phyloP scores from a whole-genome alignment of 2,888 invertebrate species.

The Metellina segmentata region DNA sequence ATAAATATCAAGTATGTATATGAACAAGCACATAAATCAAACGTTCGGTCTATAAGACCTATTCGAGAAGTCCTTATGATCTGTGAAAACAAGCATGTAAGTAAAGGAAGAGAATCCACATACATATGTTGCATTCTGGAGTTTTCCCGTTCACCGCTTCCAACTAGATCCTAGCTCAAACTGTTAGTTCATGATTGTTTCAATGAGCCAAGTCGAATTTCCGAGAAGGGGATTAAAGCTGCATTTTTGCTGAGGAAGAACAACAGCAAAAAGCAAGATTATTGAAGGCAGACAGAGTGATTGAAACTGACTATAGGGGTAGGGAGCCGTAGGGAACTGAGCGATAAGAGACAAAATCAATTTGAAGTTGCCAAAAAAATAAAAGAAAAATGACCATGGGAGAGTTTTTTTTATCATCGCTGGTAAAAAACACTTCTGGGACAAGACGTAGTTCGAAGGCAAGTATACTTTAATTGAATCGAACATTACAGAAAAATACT shows the following conservation, averaged over 20 bases:
- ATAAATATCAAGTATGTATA: too few relatives aligned
- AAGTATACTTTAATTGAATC: constrained; percentile 50
- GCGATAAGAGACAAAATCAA: constrained; percentile 45
- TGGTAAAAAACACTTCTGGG: constrained; percentile 22
- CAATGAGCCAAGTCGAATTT: background rate
- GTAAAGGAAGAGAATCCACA: too few relatives aligned
- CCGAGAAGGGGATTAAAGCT: constrained; percentile 17
- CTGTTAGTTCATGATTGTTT: background rate
- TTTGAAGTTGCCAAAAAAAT: constrained; percentile 28
- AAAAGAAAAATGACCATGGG: constrained; percentile 38
- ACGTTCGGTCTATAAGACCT: too few relatives aligned
- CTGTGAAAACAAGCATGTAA: too few relatives aligned
- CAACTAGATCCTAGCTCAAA: background rate
- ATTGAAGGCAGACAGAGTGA: constrained; percentile 39
- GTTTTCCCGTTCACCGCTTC: too few relatives aligned
- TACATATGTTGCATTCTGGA: too few relatives aligned
- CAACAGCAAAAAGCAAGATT: constrained; percentile 28
- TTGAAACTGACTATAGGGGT: constrained; percentile 27
- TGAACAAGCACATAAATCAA: too few relatives aligned
- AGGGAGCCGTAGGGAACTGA: constrained; percentile 25
- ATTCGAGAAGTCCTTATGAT: too few relatives aligned
- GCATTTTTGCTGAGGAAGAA: constrained; percentile 13
- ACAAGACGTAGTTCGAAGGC: constrained; percentile 3
- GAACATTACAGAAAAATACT: constrained; percentile 28
- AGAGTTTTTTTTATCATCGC: constrained; percentile 12